phyloP scores from a whole-genome alignment of 2,888 invertebrate genomes.

The Myopa tessellatipennis region DNA sequence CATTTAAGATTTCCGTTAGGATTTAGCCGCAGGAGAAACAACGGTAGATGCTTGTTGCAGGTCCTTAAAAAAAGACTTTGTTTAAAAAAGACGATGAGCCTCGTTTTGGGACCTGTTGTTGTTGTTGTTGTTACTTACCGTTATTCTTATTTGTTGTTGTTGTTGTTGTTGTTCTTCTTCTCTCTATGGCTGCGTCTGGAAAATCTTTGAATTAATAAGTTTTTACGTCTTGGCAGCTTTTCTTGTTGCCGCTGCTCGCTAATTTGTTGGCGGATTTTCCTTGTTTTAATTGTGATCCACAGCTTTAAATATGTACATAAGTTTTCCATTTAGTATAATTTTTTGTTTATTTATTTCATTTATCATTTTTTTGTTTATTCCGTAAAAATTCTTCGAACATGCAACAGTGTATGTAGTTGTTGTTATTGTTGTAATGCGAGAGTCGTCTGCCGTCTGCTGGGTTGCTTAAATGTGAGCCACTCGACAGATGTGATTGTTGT shows the following conservation, averaged over 20 bases:
- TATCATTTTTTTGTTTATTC: too few relatives aligned
- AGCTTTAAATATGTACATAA: too few relatives aligned
- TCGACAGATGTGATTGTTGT: neutral
- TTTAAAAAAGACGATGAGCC: neutral
- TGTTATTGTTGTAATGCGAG: too few relatives aligned
- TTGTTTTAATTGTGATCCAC: too few relatives aligned
- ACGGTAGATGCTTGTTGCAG: constrained; percentile 2
- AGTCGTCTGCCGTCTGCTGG: neutral
- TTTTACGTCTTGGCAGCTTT: too few relatives aligned
- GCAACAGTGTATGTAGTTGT: constrained; percentile 33
- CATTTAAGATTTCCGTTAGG: constrained; percentile 30
- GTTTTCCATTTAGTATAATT: too few relatives aligned
- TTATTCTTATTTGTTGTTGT: neutral
- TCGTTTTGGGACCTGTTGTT: neutral
- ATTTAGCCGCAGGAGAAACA: constrained; percentile 38
- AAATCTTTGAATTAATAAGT: too few relatives aligned
- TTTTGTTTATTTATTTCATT: too few relatives aligned
- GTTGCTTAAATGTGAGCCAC: neutral
- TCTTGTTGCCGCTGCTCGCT: too few relatives aligned
- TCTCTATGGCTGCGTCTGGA: too few relatives aligned
- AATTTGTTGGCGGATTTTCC: too few relatives aligned
- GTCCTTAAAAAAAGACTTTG: constrained; percentile 23
- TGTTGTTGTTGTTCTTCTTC: too few relatives aligned
- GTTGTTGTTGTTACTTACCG: neutral
- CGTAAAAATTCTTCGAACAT: neutral